phyloP scores from a whole-genome alignment of 2,888 invertebrate species.

The Brachyptera putata region DNA sequence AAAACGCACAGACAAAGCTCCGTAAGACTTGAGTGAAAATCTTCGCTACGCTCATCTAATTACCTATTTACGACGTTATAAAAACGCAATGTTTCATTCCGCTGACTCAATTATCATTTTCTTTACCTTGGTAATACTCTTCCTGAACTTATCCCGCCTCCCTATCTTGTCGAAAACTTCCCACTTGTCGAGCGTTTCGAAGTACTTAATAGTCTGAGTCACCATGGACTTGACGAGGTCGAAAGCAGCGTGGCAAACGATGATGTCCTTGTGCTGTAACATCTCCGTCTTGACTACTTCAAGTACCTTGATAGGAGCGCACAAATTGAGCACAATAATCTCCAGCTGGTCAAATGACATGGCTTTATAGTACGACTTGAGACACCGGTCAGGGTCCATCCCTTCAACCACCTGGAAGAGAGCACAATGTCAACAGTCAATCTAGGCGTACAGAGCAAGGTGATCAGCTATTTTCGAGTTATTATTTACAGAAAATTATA shows the following conservation, averaged over 20 bases:
- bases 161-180: neutral
- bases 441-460: too few relatives aligned
- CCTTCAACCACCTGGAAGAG: constrained; percentile 40
- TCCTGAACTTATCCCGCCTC: neutral
- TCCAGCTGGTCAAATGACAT: constrained; percentile 13
- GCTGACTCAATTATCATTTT: too few relatives aligned
- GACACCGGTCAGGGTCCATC: constrained; percentile 35
- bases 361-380: neutral
- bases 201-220: constrained; percentile 37
- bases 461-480: too few relatives aligned
- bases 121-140: constrained; percentile 2
- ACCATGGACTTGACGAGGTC: constrained; percentile 46
- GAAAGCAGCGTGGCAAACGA: constrained; percentile 42
- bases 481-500: too few relatives aligned
- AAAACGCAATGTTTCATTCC: too few relatives aligned
- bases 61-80: too few relatives aligned
- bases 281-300: constrained; percentile 42
- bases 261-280: constrained; percentile 37
- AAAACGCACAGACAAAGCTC: too few relatives aligned
- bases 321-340: constrained; percentile 21
- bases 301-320: constrained; percentile 47
- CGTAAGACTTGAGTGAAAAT: too few relatives aligned
- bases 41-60: too few relatives aligned
- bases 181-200: neutral
- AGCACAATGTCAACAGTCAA: too few relatives aligned